phyloP scores from a whole-genome alignment of 2,888 invertebrate species.

The Notodonta dromedarius region DNA sequence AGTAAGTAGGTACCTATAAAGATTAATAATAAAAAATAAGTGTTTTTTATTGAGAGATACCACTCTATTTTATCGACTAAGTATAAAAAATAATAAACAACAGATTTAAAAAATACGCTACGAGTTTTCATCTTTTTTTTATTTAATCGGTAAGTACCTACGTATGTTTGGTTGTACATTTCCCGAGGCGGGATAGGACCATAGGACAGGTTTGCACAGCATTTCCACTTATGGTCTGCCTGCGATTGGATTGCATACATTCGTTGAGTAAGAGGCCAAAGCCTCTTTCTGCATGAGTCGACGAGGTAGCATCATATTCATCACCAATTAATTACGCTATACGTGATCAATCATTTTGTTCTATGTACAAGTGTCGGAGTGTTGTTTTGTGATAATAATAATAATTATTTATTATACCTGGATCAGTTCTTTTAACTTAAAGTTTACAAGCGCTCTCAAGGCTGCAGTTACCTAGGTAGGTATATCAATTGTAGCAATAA shows the following conservation, averaged over 20 bases:
- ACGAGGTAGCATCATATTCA: conserved; percentile 29
- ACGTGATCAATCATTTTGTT: conserved; percentile 58
- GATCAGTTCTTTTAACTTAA: too few species aligned
- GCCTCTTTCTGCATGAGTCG: conserved; percentile 36
- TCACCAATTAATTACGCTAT: conserved; percentile 18
- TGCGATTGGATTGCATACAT: conserved; percentile 37
- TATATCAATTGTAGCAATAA: too few species aligned
- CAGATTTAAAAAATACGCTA: conserved; percentile 17
- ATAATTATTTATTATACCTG: background rate
- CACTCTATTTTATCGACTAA: too few species aligned
- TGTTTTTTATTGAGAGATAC: too few species aligned
- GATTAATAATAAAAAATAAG: too few species aligned
- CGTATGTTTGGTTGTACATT: conserved; percentile 45
- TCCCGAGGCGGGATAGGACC: conserved; percentile 57
- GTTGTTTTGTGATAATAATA: background rate
- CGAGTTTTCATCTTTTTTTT: background rate
- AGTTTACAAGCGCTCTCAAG: too few species aligned
- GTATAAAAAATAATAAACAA: background rate
- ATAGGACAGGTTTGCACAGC: conserved; percentile 63
- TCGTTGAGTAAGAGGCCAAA: conserved; percentile 38
- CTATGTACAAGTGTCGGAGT: conserved; percentile 6
- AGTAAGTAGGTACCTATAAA: too few species aligned
- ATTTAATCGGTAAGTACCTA: background rate
- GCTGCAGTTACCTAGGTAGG: too few species aligned
- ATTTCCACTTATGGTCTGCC: conserved; percentile 63